Conservation (phyloP, 2,888 invertebrate genomes). For the Diaprepes abbreviatus region DNA sequence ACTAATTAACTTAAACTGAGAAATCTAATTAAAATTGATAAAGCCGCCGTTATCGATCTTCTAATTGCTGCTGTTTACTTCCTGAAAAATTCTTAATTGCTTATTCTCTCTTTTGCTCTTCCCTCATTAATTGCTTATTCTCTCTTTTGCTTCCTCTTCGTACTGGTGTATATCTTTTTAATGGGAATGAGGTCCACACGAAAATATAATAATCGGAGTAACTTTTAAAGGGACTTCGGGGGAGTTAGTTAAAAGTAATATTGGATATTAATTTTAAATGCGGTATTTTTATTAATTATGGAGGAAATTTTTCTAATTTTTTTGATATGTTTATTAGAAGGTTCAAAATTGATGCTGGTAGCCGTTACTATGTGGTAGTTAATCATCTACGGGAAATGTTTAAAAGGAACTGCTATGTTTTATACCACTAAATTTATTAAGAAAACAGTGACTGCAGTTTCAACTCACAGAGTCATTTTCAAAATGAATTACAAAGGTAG, state of each 20-base stretch:
- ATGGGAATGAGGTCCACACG: not conserved
- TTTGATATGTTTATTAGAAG: too few relatives aligned
- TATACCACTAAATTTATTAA: too few relatives aligned
- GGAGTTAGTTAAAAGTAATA: not conserved
- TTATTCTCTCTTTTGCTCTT: constrained; percentile 6
- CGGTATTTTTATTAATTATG: not conserved
- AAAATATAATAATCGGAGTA: not conserved
- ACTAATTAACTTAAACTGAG: constrained; percentile 19
- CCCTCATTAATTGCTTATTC: constrained; percentile 8
- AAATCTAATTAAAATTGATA: constrained; percentile 33
- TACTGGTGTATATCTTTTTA: not conserved
- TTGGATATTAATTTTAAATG: not conserved
- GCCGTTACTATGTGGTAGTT: too few relatives aligned
- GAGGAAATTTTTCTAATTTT: too few relatives aligned
- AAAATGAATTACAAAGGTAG: too few relatives aligned
- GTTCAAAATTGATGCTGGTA: too few relatives aligned
- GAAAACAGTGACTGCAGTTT: too few relatives aligned
- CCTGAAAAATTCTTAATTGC: constrained; percentile 26
- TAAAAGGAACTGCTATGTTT: too few relatives aligned
- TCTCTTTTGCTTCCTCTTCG: not conserved
- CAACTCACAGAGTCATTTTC: too few relatives aligned
- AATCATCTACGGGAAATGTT: too few relatives aligned
- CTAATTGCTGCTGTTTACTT: constrained; percentile 25
- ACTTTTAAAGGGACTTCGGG: not conserved
- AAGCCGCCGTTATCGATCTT: constrained; percentile 24